Evolutionary conservation across 2,113 vertebrate genomes (phyloP).

Genomic region (Ondatra zibethicus): DNA sequence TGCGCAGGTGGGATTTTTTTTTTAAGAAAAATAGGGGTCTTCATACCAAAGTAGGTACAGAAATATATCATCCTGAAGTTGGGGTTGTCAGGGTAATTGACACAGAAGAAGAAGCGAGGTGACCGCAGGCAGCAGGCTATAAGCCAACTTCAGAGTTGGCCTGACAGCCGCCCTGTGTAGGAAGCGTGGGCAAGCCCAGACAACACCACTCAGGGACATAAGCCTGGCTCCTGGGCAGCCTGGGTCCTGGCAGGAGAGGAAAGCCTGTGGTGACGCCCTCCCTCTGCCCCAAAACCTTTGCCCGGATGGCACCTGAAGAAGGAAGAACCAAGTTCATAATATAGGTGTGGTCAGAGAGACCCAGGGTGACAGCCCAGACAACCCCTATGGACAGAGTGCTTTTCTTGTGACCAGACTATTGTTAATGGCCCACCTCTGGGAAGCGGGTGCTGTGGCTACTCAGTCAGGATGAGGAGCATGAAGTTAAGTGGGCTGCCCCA

Average conservation of each 20-base stretch:
- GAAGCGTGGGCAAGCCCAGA: slow-evolving; percentile 84
- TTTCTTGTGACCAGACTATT: neutral
- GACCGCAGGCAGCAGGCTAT: slow-evolving; percentile 58
- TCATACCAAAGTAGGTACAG: slow-evolving; percentile 41
- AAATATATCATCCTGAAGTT: slow-evolving; percentile 64
- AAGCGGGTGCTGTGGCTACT: accelerated
- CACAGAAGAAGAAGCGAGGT: slow-evolving; percentile 71
- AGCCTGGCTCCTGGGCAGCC: slow-evolving; percentile 67
- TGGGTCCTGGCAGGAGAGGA: slow-evolving; percentile 44
- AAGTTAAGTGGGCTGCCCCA: neutral
- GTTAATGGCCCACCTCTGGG: neutral
- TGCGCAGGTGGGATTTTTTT: neutral
- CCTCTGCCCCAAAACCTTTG: neutral
- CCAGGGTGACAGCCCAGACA: neutral
- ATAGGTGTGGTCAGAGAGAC: neutral
- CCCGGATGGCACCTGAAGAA: neutral
- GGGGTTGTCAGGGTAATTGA: slow-evolving; percentile 77
- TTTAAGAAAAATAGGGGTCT: slow-evolving; percentile 36
- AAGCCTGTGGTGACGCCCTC: slow-evolving; percentile 54
- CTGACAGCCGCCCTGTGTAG: slow-evolving; percentile 52
- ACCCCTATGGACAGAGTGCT: neutral
- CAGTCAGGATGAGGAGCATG: neutral
- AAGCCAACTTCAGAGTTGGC: slow-evolving; percentile 60
- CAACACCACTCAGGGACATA: slow-evolving; percentile 76
- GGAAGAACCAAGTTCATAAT: slow-evolving; percentile 53